These are phyloP conservation scores for Melolontha melolontha DNA, from an alignment of 2,888 invertebrate genomes.

Conservation along the genomic window DNA sequence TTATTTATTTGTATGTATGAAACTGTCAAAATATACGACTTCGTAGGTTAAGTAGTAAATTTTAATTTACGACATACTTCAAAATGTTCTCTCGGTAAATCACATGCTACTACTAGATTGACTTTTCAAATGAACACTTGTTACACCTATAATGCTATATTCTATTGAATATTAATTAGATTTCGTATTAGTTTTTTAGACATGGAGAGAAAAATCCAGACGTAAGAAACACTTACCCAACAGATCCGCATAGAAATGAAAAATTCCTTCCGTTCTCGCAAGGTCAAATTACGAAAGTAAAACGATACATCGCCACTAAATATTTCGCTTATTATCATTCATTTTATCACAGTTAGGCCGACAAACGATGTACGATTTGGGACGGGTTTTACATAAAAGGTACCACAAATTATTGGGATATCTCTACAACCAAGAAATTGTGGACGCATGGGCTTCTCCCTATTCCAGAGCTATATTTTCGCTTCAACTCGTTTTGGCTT, in stretches of 20 bases:
- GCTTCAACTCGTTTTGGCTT: conserved; percentile 75
- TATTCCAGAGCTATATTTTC: conserved; percentile 80
- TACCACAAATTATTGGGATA: conserved; percentile 70
- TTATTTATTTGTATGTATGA: too few species aligned
- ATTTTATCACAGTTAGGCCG: conserved; percentile 69
- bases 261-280: conserved; percentile 13
- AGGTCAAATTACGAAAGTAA: conserved; percentile 41
- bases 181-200: conserved; percentile 29
- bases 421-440: conserved; percentile 67
- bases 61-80: too few species aligned
- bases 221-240: conserved; percentile 22
- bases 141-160: too few species aligned
- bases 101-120: too few species aligned
- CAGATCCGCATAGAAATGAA: conserved; percentile 33
- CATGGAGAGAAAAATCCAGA: conserved; percentile 40
- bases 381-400: conserved; percentile 70
- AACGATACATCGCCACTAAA: too few species aligned
- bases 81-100: too few species aligned
- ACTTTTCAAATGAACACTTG: too few species aligned
- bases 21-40: too few species aligned
- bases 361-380: conserved; percentile 70
- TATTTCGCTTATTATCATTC: not conserved
- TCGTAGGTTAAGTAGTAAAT: too few species aligned
- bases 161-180: too few species aligned
- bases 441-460: conserved; percentile 76